phyloP scores from a whole-genome alignment of 2,113 vertebrate genomes.

The Helogale parvula region DNA sequence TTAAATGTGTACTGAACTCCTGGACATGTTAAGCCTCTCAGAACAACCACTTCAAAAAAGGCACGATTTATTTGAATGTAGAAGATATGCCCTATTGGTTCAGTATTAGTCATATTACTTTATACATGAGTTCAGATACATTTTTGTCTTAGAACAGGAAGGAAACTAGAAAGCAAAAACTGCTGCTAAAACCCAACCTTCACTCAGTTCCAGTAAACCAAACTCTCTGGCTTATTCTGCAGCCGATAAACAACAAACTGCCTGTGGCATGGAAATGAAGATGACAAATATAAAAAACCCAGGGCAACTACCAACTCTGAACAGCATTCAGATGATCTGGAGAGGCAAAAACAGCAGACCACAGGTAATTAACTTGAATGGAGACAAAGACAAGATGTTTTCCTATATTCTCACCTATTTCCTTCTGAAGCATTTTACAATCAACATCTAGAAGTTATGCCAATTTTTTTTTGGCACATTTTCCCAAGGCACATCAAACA shows the following conservation, averaged over 20 bases:
- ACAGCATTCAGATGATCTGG: slow-evolving; percentile 8
- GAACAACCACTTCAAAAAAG: neutral
- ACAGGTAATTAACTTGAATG: slow-evolving; percentile 29
- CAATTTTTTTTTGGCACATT: neutral
- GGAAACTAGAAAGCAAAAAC: neutral
- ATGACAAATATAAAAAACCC: slow-evolving; percentile 34
- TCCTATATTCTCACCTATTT: slow-evolving; percentile 39
- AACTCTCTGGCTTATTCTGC: slow-evolving; percentile 29
- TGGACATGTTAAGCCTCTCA: slow-evolving; percentile 5
- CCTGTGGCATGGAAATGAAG: neutral
- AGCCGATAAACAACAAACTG: slow-evolving; percentile 22
- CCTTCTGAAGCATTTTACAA: slow-evolving; percentile 38
- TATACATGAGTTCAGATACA: neutral
- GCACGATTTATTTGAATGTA: slow-evolving; percentile 29
- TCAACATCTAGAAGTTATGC: neutral
- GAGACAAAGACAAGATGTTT: slow-evolving; percentile 30
- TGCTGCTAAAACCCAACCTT: neutral
- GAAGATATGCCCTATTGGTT: neutral
- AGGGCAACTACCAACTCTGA: slow-evolving; percentile 34
- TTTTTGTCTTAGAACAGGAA: slow-evolving; percentile 52
- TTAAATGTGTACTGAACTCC: neutral
- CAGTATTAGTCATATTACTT: slow-evolving; percentile 31
- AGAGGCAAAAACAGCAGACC: neutral
- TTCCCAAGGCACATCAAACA: slow-evolving; percentile 36
- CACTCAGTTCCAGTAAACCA: slow-evolving; percentile 23